phyloP scores from a whole-genome alignment of 2,797 vertebrate genomes.

The Benthosema pterotum region DNA sequence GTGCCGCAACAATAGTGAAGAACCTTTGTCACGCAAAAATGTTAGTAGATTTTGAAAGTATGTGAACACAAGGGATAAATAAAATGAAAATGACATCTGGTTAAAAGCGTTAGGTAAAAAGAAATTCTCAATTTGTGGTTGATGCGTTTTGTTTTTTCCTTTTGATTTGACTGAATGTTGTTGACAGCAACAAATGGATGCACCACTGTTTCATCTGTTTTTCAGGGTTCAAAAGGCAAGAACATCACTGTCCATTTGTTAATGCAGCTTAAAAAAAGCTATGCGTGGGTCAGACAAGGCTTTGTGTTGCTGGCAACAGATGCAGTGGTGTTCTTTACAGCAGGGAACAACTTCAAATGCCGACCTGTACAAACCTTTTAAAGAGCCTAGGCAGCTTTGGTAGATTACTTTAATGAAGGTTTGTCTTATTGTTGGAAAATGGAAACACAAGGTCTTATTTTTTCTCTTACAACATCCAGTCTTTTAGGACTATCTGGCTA shows the following conservation, averaged over 20 bases:
- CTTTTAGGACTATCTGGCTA: conserved; percentile 44
- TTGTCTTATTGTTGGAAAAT: conserved; percentile 52
- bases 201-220: conserved; percentile 68
- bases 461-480: conserved; percentile 24
- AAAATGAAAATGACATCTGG: conserved; percentile 36
- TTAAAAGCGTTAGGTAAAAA: conserved; percentile 36
- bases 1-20: conserved; percentile 67
- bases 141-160: conserved; percentile 27
- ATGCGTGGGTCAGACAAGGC: conserved; percentile 48
- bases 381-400: conserved; percentile 49
- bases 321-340: conserved; percentile 76
- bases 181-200: conserved; percentile 57
- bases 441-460: conserved; percentile 48
- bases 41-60: conserved; percentile 51
- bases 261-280: conserved; percentile 57
- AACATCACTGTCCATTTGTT: conserved; percentile 77
- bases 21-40: conserved; percentile 63
- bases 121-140: conserved; percentile 39
- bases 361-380: conserved; percentile 52
- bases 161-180: conserved; percentile 46
- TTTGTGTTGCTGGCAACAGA: conserved; percentile 63
- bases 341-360: conserved; percentile 55
- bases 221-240: conserved; percentile 72
- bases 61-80: conserved; percentile 41
- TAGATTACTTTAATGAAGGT: conserved; percentile 54